Conservation (phyloP, 2,797 vertebrate genomes). For the Poeciliopsis paucimaculata region DNA sequence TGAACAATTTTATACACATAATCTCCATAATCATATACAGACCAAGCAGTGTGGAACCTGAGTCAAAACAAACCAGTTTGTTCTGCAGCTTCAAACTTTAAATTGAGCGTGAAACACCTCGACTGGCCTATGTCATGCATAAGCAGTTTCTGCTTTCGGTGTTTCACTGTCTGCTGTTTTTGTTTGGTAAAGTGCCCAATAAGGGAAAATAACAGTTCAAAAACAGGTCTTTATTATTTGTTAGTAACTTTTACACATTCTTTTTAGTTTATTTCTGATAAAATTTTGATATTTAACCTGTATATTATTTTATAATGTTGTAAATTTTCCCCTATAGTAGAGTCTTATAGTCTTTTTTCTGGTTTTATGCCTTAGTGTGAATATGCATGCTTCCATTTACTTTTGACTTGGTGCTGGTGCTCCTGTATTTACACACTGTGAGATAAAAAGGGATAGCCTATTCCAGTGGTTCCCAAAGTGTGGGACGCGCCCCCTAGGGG, state of each 20-base stretch:
- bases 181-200: background rate
- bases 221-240: background rate
- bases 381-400: too few species aligned
- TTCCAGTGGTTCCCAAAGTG: too few species aligned
- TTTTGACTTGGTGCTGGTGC: too few species aligned
- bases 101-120: conserved; percentile 3
- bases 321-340: too few species aligned
- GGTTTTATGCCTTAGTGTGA: too few species aligned
- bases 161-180: background rate
- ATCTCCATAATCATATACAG: background rate
- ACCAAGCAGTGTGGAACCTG: background rate
- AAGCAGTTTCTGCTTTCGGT: background rate
- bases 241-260: background rate
- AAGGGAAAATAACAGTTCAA: background rate
- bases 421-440: too few species aligned
- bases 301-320: too few species aligned
- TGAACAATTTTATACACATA: background rate
- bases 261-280: background rate
- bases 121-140: background rate
- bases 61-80: conserved; percentile 2
- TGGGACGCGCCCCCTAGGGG: too few species aligned
- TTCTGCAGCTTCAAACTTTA: background rate
- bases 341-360: too few species aligned
- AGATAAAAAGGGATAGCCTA: too few species aligned
- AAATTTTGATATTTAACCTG: too few species aligned